Evolutionary conservation across 2,797 vertebrate genomes (phyloP).

Genomic region (Avahi laniger): DNA sequence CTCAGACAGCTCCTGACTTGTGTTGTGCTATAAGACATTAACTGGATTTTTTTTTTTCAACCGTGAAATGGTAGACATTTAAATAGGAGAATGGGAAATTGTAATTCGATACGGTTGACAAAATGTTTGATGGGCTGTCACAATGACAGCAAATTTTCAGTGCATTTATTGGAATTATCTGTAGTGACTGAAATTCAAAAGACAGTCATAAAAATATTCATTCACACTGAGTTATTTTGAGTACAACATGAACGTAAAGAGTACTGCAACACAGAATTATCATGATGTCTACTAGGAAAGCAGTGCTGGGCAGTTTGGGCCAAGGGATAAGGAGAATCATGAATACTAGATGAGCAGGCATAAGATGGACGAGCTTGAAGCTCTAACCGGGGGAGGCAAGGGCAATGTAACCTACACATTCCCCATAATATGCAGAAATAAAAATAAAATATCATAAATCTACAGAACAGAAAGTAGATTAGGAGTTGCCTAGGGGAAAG

Average conservation of each 20-base stretch:
- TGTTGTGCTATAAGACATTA: neutral
- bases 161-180: constrained; percentile 42
- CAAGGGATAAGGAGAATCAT: neutral
- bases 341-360: neutral
- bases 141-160: neutral
- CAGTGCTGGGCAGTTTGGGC: neutral
- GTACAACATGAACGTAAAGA: neutral
- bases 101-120: constrained; percentile 50
- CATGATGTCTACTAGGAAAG: neutral
- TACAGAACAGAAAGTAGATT: neutral
- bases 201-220: neutral
- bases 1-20: neutral
- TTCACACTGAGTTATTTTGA: neutral
- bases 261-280: neutral
- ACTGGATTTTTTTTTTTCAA: neutral
- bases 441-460: no score
- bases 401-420: no score
- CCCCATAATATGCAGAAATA: no score
- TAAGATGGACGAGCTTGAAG: no score
- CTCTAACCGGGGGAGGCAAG: no score
- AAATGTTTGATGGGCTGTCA: constrained; percentile 36
- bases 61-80: constrained; percentile 22
- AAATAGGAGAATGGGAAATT: neutral
- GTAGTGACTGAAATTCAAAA: constrained; percentile 16
- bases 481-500: neutral